Base-by-base conservation (phyloP, 23 tunicate genomes). In the Styela clava region DNA sequence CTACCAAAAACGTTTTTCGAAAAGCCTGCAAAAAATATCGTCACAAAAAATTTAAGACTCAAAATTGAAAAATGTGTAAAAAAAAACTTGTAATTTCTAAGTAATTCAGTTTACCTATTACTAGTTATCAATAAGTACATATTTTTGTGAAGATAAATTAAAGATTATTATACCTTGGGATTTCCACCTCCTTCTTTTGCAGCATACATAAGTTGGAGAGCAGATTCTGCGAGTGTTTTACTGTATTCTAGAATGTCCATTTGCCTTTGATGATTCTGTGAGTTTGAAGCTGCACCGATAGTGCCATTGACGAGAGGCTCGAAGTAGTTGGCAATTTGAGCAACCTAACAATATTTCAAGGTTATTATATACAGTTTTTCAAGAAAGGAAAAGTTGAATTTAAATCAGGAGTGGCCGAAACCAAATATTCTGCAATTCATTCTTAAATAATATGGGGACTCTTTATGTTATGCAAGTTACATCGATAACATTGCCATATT, bases 171-270 rank as follows among this genome's bases (percentile, higher is more conserved):
- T 74, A 96, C 92, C 85, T 96, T 96, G 16, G 99, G 99, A 73
- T 96, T 96, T 76, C 99, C 99, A 0, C 99, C 99, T 16, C 94
- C 88, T 73, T 96, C 99, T 52, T 96, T 96, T 25, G 99, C 89
- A 22, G 97, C 89, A 52, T 86, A 91, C 86, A 90, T 86, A 33
- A 96, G 83, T 62, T 96, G 99, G 56, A 96, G 78, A 1, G 92
- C 97, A 16, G 97, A 87, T 73, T 96, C 99, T 9, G 92, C 92
- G 1, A 96, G 82, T 2, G 99, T 96, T 65, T 96, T 96, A 79
- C 91, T 86, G 83, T 91, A 88, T 44, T 91, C 97, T n/a, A 96
- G 86, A 35, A 96, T 91, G 71, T 96, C 99, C 92, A 91, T 91
- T 78, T 96, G 99, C n/a, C 98, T 73, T 78, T 96, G 96, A 64